Conservation (phyloP, 2,888 invertebrate species). For the Harpagoxenus sublaevis region DNA sequence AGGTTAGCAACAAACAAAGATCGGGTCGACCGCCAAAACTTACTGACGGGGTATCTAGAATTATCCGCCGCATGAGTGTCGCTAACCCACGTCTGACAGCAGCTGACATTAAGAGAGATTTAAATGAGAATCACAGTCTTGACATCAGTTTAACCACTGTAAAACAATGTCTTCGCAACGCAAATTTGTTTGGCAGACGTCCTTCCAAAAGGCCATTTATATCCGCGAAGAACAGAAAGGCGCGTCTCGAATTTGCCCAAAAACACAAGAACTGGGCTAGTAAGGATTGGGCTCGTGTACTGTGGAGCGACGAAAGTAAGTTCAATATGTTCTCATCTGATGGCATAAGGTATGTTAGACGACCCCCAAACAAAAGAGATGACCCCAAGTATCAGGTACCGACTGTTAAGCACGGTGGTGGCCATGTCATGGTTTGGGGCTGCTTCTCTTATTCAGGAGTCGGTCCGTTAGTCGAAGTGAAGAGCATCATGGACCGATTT, state of each 20-base stretch:
- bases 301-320: constrained; percentile 57
- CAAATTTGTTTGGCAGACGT: constrained; percentile 30
- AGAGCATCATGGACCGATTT: constrained; percentile 15
- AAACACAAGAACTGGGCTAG: constrained; percentile 45
- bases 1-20: constrained; percentile 15
- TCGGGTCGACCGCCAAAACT: constrained; percentile 16
- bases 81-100: constrained; percentile 20
- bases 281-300: constrained; percentile 15
- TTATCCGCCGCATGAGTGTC: constrained; percentile 17
- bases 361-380: constrained; percentile 29
- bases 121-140: constrained; percentile 17
- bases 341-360: constrained; percentile 28
- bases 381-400: constrained; percentile 39
- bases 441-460: constrained; percentile 9
- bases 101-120: constrained; percentile 16
- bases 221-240: constrained; percentile 44
- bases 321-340: constrained; percentile 48
- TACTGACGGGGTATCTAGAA: not conserved
- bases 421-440: constrained; percentile 28
- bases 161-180: constrained; percentile 16
- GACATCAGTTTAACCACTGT: constrained; percentile 17
- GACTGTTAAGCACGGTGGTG: constrained; percentile 33
- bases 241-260: constrained; percentile 54
- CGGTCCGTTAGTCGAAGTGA: constrained; percentile 4
- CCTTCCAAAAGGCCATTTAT: constrained; percentile 46